phyloP scores from a whole-genome alignment of 2,888 invertebrate genomes.

The Ischnus inquisitorius region DNA sequence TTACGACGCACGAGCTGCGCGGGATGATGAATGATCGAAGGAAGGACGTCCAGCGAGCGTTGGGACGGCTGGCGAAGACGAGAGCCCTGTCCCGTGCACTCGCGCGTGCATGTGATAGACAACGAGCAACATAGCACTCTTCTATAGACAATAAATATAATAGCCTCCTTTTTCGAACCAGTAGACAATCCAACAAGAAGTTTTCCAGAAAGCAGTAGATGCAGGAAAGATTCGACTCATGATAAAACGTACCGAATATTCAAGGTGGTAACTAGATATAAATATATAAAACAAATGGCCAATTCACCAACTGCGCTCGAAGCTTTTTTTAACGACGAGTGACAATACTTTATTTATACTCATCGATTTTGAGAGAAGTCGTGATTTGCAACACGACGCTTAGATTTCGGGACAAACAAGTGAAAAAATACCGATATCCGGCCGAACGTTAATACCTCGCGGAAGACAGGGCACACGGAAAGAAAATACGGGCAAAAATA shows the following conservation, averaged over 20 bases:
- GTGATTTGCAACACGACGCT: no score
- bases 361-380: no score
- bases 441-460: no score
- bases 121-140: slow-evolving; percentile 45
- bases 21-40: slow-evolving; percentile 59
- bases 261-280: background rate
- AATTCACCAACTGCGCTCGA: no score
- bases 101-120: slow-evolving; percentile 60
- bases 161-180: background rate
- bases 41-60: slow-evolving; percentile 47
- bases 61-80: slow-evolving; percentile 46
- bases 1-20: slow-evolving; percentile 50
- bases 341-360: background rate
- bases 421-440: no score
- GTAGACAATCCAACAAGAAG: background rate
- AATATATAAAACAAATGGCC: no score
- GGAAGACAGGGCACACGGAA: no score
- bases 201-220: background rate
- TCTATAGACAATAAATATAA: slow-evolving; percentile 34
- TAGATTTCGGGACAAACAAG: no score
- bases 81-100: slow-evolving; percentile 62
- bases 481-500: no score
- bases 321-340: background rate
- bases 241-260: background rate
- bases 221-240: background rate